These are phyloP conservation scores for Scaptomyza montana DNA, from an alignment of 1,140 invertebrate genomes.

Conservation along the genomic window DNA sequence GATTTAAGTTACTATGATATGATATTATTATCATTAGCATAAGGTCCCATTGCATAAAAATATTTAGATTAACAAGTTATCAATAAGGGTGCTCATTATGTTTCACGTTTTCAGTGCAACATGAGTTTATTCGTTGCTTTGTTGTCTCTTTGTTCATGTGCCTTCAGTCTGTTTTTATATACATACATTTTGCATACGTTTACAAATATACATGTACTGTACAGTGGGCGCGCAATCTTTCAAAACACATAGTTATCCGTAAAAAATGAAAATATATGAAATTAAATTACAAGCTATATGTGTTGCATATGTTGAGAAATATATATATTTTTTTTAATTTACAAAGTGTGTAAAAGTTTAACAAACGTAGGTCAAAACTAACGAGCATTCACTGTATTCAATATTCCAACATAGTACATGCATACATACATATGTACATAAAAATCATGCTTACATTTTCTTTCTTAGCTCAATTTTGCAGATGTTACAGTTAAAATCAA, in stretches of 20 bases:
- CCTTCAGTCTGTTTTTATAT: slow-evolving; percentile 55
- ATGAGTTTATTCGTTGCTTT: slow-evolving; percentile 41
- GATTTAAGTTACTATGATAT: slow-evolving; percentile 20
- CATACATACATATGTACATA: neutral
- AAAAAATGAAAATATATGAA: neutral
- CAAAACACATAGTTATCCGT: neutral
- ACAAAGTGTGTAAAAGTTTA: too few relatives aligned
- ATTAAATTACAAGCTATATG: neutral
- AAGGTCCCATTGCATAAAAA: slow-evolving; percentile 6
- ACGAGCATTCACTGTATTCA: neutral
- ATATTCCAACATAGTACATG: neutral
- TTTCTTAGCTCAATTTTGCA: neutral
- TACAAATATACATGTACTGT: slow-evolving; percentile 19
- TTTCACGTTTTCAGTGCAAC: slow-evolving; percentile 52
- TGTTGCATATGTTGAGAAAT: too few relatives aligned
- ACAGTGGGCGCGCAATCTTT: neutral
- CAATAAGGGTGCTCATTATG: slow-evolving; percentile 39
- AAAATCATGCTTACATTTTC: slow-evolving; percentile 1
- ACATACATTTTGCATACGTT: slow-evolving; percentile 30
- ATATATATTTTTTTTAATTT: too few relatives aligned
- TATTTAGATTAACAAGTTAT: slow-evolving; percentile 18
- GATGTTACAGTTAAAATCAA: neutral
- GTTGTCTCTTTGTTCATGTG: slow-evolving; percentile 74
- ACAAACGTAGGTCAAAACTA: too few relatives aligned
- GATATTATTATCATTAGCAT: slow-evolving; percentile 21